Evolutionary conservation across 2,797 vertebrate genomes (phyloP), one percentile per base, ranked within the genome.

Genomic region (Melanotaenia parkinsoni): DNA sequence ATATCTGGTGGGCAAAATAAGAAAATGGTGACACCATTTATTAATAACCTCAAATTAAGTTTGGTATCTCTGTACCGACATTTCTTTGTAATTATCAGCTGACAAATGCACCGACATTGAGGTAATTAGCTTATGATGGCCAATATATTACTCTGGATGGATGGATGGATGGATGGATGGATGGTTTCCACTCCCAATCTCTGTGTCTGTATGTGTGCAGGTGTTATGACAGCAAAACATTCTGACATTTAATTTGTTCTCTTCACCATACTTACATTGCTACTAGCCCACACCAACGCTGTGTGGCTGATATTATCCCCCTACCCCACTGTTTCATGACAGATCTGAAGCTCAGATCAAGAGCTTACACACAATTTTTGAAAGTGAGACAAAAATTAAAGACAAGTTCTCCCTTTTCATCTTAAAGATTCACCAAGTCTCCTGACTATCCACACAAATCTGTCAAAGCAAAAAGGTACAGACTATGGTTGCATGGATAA

Each of bases 401-500:
- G 45, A 30, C 2, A 68, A 26, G 30, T 33, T 1, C 1, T 50
- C 22, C 37, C 6, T 20, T 38, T 59, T n/a, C 14, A 30, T 30
- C 16, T 60, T 43, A 30, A 64, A 69, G 20, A n/a, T n/a, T 47
- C n/a, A 50, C 47, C 11, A 11, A n/a, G 47, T 22, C n/a, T 20
- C 18, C 8, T 50, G 56, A 24, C 12, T 26, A 3, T 56, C 57
- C 32, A 61, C 53, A 33, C n/a, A 63, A 28, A 28, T 30, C 45
- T 38, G 38, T 62, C 16, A 26, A 56, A 69, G 60, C 57, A 37
- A 33, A 80, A 69, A 72, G 10, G 30, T 79, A 68, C 50, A 20
- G 7, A 62, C 53, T 58, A 30, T 6, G 58, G 63, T 33, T 71
- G 68, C 50, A 18, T 77, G 77, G 83, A 58, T 58, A 47, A 35